These are phyloP conservation scores for Pygocentrus nattereri DNA, from an alignment of 2,797 vertebrate species.

Conservation along the genomic window DNA sequence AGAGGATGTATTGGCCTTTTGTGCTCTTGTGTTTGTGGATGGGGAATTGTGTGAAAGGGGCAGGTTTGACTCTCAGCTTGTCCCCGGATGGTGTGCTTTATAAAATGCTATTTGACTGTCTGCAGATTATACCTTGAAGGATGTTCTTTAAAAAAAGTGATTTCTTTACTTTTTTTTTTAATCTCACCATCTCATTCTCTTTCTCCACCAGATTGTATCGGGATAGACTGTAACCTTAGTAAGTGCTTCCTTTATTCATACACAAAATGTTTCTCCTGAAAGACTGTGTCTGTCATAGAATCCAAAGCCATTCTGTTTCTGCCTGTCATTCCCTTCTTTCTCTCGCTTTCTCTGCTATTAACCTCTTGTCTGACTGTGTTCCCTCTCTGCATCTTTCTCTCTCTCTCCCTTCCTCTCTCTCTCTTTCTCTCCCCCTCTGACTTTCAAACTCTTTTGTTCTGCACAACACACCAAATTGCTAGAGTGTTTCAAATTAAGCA, in stretches of 20 bases:
- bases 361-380: constrained; percentile 33
- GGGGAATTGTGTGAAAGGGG: constrained; percentile 75
- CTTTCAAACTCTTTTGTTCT: constrained; percentile 41
- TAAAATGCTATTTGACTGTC: constrained; percentile 81
- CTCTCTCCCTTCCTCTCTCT: constrained; percentile 8
- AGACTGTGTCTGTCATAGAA: constrained; percentile 57
- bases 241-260: constrained; percentile 88
- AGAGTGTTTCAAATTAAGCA: constrained; percentile 60
- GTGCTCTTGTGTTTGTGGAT: constrained; percentile 43
- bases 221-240: constrained; percentile 98
- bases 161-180: constrained; percentile 76
- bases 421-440: constrained; percentile 11
- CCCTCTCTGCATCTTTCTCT: constrained; percentile 24
- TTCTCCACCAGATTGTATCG: constrained; percentile 96
- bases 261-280: constrained; percentile 68
- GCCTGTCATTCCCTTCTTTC: constrained; percentile 33
- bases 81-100: constrained; percentile 93
- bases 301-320: constrained; percentile 57
- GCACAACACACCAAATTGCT: constrained; percentile 47
- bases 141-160: constrained; percentile 82
- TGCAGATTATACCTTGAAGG: constrained; percentile 96
- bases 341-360: constrained; percentile 21
- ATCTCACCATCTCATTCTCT: constrained; percentile 91
- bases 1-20: constrained; percentile 19
- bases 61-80: constrained; percentile 86